Evolutionary conservation across 2,888 invertebrate genomes (phyloP).

Genomic region (Epirrhoe alternata): DNA sequence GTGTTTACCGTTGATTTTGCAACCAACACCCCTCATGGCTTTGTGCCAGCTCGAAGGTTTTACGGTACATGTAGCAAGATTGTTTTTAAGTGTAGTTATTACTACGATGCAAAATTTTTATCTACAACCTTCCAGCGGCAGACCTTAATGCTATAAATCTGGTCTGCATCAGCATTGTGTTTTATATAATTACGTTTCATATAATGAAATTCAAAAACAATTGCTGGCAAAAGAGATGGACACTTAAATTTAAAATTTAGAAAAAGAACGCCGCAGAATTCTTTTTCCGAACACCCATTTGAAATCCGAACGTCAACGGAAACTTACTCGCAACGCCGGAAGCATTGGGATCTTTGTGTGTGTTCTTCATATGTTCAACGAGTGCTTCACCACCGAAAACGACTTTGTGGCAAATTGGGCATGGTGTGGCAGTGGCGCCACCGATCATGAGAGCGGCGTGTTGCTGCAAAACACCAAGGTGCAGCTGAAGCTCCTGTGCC

Average conservation of each 20-base stretch:
- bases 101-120: constrained; percentile 50
- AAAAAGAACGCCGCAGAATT: constrained; percentile 44
- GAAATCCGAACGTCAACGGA: constrained; percentile 56
- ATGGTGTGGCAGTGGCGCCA: constrained; percentile 95
- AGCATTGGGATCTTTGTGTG: constrained; percentile 96
- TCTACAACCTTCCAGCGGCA: constrained; percentile 78
- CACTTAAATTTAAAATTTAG: constrained; percentile 25
- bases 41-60: constrained; percentile 82
- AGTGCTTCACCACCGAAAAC: constrained; percentile 96
- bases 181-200: not conserved
- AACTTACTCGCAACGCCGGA: constrained; percentile 95
- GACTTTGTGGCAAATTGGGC: constrained; percentile 97
- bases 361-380: constrained; percentile 98
- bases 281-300: constrained; percentile 46
- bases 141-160: constrained; percentile 74
- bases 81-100: constrained; percentile 44
- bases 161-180: constrained; percentile 56
- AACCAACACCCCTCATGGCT: constrained; percentile 85
- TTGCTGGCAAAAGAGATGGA: constrained; percentile 38
- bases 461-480: constrained; percentile 98
- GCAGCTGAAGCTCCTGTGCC: constrained; percentile 93
- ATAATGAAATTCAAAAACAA: constrained; percentile 20
- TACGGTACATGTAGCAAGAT: constrained; percentile 61
- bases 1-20: constrained; percentile 73
- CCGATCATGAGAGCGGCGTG: constrained; percentile 96